Base-by-base conservation (phyloP, 2,113 vertebrate genomes). In the Chaetodon auriga region DNA sequence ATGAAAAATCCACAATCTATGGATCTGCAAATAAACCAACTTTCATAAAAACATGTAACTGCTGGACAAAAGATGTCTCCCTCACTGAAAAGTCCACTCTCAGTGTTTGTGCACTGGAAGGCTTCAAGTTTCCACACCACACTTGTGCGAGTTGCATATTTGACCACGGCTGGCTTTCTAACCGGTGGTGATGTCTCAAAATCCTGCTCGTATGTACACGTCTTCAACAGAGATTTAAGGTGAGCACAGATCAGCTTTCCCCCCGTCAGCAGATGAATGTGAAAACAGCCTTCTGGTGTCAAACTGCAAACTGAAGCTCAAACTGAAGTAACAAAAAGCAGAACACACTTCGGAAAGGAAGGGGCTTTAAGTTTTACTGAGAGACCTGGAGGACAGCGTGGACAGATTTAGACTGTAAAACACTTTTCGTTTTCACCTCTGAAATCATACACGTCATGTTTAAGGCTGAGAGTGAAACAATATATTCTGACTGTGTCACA, bases 161-260 rank as follows among this genome's bases (percentile, higher is more conserved):
- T 48, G 55, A 77, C 35, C 30, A 21, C 7, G 3, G 62, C 16
- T 57, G 23, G 19, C 69, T 73, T 57, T 30, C 51, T 53, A n/a
- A 54, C 36, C 45, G 68, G 19, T 41, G 12, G 36, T 55, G 51
- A 64, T 64, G 58, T 62, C 75, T 48, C 15, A 43, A 36, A 65
- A 46, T 51, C 75, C 43, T 68, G 68, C 68, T 69, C 36, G 13
- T 64, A 19, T 19, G n/a, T 58, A 6, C 43, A 53, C 36, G 19
- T 64, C 76, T 66, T 68, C 53, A 58, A 66, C 53, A 65, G 48
- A 81, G 54, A 72, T 80, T 62, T 49, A 57, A 51, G 36, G 46
- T 51, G n/a, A 81, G 46, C 25, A 48, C 60, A 76, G 65, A 63
- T 41, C 54, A 61, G 23, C 65, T 41, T 30, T 41, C 38, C 38